phyloP scores from a whole-genome alignment of 37 sponge, comb jelly and placozoan species.

The Dysidea cf. avara region DNA sequence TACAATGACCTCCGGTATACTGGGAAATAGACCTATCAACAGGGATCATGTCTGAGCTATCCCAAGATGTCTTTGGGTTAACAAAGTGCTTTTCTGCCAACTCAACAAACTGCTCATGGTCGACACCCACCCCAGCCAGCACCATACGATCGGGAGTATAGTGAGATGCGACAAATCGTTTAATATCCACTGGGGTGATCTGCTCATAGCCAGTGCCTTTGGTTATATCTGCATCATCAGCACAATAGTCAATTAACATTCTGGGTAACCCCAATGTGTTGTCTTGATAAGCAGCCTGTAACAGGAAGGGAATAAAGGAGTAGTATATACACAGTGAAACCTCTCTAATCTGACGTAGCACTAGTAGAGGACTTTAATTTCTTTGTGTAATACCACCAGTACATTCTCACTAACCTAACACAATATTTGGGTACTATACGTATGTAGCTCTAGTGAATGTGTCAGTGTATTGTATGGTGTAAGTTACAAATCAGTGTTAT shows the following conservation, averaged over 20 bases:
- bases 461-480: too few relatives aligned
- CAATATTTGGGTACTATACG: too few relatives aligned
- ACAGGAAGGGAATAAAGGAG: neutral
- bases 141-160: conserved; percentile 80
- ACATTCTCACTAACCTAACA: too few relatives aligned
- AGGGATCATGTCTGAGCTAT: conserved; percentile 16
- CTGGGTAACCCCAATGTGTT: conserved; percentile 84
- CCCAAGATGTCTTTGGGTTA: conserved; percentile 47
- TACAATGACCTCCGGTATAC: conserved; percentile 70
- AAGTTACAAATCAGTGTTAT: too few relatives aligned
- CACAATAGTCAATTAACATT: too few relatives aligned
- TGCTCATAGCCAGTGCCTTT: conserved; percentile 15
- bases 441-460: too few relatives aligned
- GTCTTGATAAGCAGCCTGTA: conserved; percentile 70
- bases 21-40: conserved; percentile 79
- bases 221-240: conserved; percentile 33
- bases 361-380: too few relatives aligned
- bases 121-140: conserved; percentile 81
- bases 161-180: conserved; percentile 58
- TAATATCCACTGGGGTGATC: conserved; percentile 36
- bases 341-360: too few relatives aligned
- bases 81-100: conserved; percentile 76
- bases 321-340: too few relatives aligned
- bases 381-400: too few relatives aligned
- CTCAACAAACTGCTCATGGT: conserved; percentile 76